phyloP scores from a whole-genome alignment of 2,797 vertebrate genomes.

The Podarcis lilfordi region DNA sequence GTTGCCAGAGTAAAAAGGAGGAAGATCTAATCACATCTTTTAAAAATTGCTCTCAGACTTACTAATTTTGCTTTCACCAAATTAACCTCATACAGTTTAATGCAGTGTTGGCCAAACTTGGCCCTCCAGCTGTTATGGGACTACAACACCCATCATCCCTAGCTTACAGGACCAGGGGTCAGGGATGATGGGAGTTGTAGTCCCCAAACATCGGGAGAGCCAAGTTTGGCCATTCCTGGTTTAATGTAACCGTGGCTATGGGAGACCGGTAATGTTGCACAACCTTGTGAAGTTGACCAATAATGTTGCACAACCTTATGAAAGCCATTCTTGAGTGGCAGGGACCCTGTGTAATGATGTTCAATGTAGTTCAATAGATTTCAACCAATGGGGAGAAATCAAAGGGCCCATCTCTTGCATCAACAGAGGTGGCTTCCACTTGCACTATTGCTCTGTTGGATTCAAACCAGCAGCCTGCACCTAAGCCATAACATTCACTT shows the following conservation, averaged over 20 bases:
- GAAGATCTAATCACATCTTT: not conserved
- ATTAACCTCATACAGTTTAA: not conserved
- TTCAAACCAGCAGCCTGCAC: not conserved
- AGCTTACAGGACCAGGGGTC: no score
- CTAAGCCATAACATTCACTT: not conserved
- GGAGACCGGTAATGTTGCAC: not conserved
- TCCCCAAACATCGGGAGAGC: no score
- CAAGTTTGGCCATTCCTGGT: no score
- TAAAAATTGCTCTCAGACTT: not conserved
- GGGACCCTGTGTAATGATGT: no score
- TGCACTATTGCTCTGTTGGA: not conserved
- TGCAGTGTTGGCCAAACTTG: no score
- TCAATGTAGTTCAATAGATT: not conserved
- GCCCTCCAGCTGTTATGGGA: no score
- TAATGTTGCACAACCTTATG: not conserved
- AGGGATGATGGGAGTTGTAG: no score
- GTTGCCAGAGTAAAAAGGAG: not conserved
- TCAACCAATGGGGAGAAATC: not conserved
- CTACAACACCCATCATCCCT: no score
- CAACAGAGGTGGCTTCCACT: not conserved
- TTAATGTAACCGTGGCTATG: not conserved
- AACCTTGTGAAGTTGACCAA: not conserved
- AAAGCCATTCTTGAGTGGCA: not conserved
- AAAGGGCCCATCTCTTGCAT: not conserved
- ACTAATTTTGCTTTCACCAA: not conserved